Percentiles rank a stretch among this genome's conserved stretches.
These are phyloP conservation scores for Tetranychus piercei DNA, from an alignment of 2,888 invertebrate species.

Conservation along the genomic window DNA sequence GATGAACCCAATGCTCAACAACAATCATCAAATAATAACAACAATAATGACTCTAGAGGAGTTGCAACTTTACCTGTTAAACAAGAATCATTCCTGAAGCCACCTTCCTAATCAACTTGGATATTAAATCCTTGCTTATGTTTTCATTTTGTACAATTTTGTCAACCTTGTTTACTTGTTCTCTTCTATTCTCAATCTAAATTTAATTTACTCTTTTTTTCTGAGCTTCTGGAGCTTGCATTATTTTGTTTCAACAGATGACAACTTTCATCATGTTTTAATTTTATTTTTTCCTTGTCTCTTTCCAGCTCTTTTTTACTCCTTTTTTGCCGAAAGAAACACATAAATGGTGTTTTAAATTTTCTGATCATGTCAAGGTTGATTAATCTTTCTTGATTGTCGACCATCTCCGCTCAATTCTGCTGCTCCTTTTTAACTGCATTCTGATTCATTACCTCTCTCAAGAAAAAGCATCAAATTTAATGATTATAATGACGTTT, in stretches of 20 bases:
- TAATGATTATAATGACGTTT: too few relatives aligned
- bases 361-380: constrained; percentile 1
- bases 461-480: too few relatives aligned
- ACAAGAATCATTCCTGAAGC: neutral
- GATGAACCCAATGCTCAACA: constrained; percentile 5
- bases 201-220: neutral
- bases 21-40: neutral
- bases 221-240: too few relatives aligned
- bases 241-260: too few relatives aligned
- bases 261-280: neutral
- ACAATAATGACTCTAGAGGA: neutral
- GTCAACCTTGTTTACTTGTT: neutral
- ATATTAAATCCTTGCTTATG: neutral
- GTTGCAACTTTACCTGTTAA: neutral
- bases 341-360: neutral
- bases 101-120: neutral
- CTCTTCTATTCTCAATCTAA: neutral
- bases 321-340: neutral
- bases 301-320: neutral
- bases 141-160: neutral
- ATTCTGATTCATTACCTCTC: too few relatives aligned
- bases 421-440: too few relatives aligned
- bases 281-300: neutral
- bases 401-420: too few relatives aligned
- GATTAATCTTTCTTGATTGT: neutral